Conservation (phyloP, 2,888 invertebrate genomes). For the Nineta flava region DNA sequence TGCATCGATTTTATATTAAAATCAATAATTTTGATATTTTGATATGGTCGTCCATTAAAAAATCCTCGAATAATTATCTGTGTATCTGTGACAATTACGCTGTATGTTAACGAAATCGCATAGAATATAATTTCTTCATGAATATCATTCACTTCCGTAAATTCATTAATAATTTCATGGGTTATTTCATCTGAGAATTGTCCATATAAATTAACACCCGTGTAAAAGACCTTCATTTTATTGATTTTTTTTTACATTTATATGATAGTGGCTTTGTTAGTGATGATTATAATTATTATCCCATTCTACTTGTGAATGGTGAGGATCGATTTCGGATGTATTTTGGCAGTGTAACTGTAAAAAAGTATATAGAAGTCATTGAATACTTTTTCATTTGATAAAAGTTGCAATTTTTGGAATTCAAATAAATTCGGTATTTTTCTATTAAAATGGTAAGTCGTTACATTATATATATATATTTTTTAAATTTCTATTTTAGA, state of each 20-base stretch:
- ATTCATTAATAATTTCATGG: background rate
- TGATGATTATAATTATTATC: too few species aligned
- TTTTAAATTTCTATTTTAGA: too few species aligned
- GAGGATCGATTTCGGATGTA: too few species aligned
- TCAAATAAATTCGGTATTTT: too few species aligned
- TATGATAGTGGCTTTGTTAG: too few species aligned
- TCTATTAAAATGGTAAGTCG: too few species aligned
- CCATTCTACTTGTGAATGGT: too few species aligned
- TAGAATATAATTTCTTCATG: background rate
- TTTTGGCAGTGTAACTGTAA: too few species aligned
- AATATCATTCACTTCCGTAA: background rate
- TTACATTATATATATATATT: too few species aligned
- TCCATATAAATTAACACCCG: constrained; percentile 27
- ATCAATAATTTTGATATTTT: background rate
- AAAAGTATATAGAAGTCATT: too few species aligned
- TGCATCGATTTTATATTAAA: constrained; percentile 2
- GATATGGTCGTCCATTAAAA: background rate
- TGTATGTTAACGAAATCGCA: background rate
- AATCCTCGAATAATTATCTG: constrained; percentile 1
- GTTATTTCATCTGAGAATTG: constrained; percentile 16
- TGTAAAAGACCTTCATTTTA: constrained; percentile 25
- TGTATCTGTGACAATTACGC: background rate
- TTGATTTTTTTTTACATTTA: constrained; percentile 16
- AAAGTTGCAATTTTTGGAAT: too few species aligned
- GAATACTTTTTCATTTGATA: too few species aligned